Evolutionary conservation across 2,797 vertebrate species (phyloP).

Genomic region (Cottoperca gobio): DNA sequence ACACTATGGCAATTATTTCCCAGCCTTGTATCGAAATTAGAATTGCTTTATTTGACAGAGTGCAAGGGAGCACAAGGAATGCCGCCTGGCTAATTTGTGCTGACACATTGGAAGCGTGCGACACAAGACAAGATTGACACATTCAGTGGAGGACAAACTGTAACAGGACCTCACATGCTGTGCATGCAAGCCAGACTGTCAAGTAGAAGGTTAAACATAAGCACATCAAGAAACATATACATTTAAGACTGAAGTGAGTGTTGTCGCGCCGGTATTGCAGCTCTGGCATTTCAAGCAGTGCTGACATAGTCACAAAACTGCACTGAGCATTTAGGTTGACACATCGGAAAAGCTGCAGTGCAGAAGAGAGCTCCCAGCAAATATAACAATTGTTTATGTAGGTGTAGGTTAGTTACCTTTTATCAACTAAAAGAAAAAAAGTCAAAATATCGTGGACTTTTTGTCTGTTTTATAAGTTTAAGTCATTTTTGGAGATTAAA

Average conservation of each 20-base stretch:
- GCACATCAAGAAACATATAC: conserved; percentile 1
- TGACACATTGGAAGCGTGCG: conserved; percentile 46
- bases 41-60: conserved; percentile 25
- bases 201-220: conserved; percentile 32
- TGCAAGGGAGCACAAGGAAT: conserved; percentile 8
- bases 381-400: conserved; percentile 15
- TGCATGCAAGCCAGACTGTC: conserved; percentile 22
- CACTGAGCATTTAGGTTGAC: conserved; percentile 31
- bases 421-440: conserved; percentile 1
- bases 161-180: conserved; percentile 15
- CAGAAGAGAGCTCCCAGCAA: conserved; percentile 8
- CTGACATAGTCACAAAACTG: conserved; percentile 33
- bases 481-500: background rate
- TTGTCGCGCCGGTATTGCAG: conserved; percentile 36
- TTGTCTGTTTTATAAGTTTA: background rate
- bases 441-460: background rate
- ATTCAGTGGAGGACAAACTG: conserved; percentile 17
- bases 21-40: conserved; percentile 6
- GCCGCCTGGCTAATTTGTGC: conserved; percentile 29
- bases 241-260: conserved; percentile 6
- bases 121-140: conserved; percentile 39
- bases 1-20: conserved; percentile 4
- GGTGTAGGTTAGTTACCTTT: conserved; percentile 21
- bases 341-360: conserved; percentile 40
- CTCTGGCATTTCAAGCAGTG: conserved; percentile 42